Conservation (phyloP, 2,113 vertebrate genomes). For the Trogon melanurus region DNA sequence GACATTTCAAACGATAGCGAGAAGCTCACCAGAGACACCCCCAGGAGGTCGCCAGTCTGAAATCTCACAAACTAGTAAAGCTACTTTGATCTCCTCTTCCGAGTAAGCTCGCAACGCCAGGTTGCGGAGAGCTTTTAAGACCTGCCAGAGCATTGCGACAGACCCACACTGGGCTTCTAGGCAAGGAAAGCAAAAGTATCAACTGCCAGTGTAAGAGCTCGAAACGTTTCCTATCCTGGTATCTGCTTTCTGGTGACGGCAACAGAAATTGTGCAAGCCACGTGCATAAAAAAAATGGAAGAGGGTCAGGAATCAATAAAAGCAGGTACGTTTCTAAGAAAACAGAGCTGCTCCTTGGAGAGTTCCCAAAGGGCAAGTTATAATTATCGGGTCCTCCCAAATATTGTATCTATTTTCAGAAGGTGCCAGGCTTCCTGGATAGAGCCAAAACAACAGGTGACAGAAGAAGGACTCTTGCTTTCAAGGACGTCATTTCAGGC, state of each 20-base stretch:
- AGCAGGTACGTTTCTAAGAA: neutral
- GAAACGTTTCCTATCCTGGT: neutral
- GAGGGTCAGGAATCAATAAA: neutral
- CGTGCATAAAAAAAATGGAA: fast-evolving
- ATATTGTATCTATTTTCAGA: neutral
- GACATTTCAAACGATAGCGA: neutral
- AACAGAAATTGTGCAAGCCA: neutral
- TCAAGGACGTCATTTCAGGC: neutral
- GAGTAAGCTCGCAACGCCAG: neutral
- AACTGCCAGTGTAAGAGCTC: neutral
- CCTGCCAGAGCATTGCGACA: neutral
- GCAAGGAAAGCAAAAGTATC: neutral
- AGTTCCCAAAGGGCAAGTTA: neutral
- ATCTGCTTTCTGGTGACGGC: neutral
- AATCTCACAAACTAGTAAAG: neutral
- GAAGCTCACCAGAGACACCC: neutral
- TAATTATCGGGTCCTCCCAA: neutral
- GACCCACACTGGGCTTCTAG: neutral
- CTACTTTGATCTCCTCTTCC: neutral
- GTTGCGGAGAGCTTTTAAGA: neutral
- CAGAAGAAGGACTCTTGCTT: neutral
- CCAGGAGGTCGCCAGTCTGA: neutral
- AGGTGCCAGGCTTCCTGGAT: neutral
- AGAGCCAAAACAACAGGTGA: neutral
- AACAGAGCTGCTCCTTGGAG: neutral